Conservation (phyloP, 2,797 vertebrate genomes). For the Melanogrammus aeglefinus region DNA sequence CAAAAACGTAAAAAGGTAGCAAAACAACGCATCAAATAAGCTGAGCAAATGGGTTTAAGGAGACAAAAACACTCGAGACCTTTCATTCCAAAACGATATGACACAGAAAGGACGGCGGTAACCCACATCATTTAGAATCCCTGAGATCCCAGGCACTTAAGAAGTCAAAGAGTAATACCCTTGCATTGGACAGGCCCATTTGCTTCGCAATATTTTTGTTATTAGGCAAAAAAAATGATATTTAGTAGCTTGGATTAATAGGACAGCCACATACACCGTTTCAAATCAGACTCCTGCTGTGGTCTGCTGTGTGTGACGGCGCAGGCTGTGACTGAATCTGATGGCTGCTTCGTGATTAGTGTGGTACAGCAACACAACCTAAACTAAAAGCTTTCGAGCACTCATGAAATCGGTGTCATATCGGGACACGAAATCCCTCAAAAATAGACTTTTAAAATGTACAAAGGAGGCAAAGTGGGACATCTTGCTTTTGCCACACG, state of each 20-base stretch:
- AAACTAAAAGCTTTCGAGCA: conserved; percentile 48
- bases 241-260: background rate
- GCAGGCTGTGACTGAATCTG: conserved; percentile 8
- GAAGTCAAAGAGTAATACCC: conserved; percentile 34
- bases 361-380: background rate
- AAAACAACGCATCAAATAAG: background rate
- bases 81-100: conserved; percentile 16
- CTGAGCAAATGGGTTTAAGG: background rate
- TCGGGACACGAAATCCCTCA: conserved; percentile 37
- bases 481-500: background rate
- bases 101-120: conserved; percentile 34
- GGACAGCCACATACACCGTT: background rate
- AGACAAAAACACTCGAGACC: background rate
- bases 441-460: conserved; percentile 43
- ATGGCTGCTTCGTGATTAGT: conserved; percentile 22
- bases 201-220: conserved; percentile 6
- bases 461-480: conserved; percentile 6
- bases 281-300: background rate
- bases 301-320: background rate
- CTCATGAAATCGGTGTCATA: conserved; percentile 65
- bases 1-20: conserved; percentile 17
- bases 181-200: background rate
- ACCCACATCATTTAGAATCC: conserved; percentile 45
- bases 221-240: conserved; percentile 8
- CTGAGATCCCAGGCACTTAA: conserved; percentile 71